Percentiles rank a stretch among this genome's conserved stretches.
phyloP scores from a whole-genome alignment of 1,140 invertebrate genomes.

The Laupala kohalensis region DNA sequence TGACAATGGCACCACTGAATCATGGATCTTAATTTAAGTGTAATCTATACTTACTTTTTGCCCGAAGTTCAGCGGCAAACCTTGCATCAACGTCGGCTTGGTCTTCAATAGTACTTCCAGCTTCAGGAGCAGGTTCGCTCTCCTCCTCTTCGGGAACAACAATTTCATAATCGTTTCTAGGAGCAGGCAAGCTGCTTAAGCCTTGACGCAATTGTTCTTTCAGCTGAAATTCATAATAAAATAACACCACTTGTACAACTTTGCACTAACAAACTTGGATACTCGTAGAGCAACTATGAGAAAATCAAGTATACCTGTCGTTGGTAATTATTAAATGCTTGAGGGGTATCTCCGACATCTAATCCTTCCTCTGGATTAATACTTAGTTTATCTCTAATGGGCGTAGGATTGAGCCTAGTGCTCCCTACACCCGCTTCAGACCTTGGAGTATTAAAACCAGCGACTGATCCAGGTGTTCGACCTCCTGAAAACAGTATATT shows the following conservation, averaged over 20 bases:
- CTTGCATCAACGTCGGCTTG: constrained; percentile 81
- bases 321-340: constrained; percentile 43
- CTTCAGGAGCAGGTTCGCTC: constrained; percentile 7
- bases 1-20: constrained; percentile 12
- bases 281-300: not conserved
- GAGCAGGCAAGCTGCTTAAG: constrained; percentile 67
- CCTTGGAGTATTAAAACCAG: constrained; percentile 28
- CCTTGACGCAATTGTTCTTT: constrained; percentile 62
- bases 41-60: constrained; percentile 34
- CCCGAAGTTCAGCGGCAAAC: constrained; percentile 42
- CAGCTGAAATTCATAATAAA: constrained; percentile 29
- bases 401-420: constrained; percentile 35
- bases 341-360: constrained; percentile 50
- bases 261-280: not conserved
- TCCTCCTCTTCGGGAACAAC: constrained; percentile 83
- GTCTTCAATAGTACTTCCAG: constrained; percentile 40
- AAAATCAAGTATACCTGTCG: constrained; percentile 36
- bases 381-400: constrained; percentile 84
- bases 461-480: constrained; percentile 2
- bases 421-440: constrained; percentile 18
- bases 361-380: constrained; percentile 77
- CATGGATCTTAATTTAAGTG: not conserved
- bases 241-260: not conserved
- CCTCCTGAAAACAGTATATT: constrained; percentile 5
- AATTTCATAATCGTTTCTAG: constrained; percentile 97